phyloP scores from a whole-genome alignment of 2,113 vertebrate species.

The Coptodon bakossiorum region DNA sequence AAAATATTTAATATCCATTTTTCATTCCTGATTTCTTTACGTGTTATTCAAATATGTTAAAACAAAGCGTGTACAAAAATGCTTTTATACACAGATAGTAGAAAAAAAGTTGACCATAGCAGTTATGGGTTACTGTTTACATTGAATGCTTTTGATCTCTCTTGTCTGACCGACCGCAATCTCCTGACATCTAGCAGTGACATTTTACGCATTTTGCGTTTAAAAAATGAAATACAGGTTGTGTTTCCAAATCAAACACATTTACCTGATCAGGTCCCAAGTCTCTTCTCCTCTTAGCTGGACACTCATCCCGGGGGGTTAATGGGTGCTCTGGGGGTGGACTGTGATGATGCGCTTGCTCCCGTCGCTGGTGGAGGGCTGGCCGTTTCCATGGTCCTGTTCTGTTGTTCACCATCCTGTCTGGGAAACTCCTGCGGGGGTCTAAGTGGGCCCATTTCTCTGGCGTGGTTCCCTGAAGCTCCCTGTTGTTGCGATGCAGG shows the following conservation, averaged over 20 bases:
- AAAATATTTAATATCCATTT: neutral
- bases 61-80: neutral
- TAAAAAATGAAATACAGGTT: neutral
- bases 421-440: constrained; percentile 50
- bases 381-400: constrained; percentile 63
- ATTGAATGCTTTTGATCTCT: neutral
- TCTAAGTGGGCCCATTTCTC: constrained; percentile 75
- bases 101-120: neutral
- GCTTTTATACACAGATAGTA: neutral
- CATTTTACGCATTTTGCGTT: neutral
- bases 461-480: constrained; percentile 59
- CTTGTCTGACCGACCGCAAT: neutral
- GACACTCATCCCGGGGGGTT: constrained; percentile 64
- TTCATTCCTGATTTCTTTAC: neutral
- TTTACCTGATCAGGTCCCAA: constrained; percentile 75
- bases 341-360: constrained; percentile 51
- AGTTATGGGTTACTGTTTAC: neutral
- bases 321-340: constrained; percentile 39
- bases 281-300: constrained; percentile 76
- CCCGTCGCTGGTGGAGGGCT: constrained; percentile 44
- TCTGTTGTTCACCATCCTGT: constrained; percentile 47
- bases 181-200: neutral
- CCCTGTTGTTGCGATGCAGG: constrained; percentile 73
- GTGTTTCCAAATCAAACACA: neutral
- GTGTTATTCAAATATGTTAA: neutral